phyloP scores from a whole-genome alignment of 2,113 vertebrate species.

The Cathartes aura region DNA sequence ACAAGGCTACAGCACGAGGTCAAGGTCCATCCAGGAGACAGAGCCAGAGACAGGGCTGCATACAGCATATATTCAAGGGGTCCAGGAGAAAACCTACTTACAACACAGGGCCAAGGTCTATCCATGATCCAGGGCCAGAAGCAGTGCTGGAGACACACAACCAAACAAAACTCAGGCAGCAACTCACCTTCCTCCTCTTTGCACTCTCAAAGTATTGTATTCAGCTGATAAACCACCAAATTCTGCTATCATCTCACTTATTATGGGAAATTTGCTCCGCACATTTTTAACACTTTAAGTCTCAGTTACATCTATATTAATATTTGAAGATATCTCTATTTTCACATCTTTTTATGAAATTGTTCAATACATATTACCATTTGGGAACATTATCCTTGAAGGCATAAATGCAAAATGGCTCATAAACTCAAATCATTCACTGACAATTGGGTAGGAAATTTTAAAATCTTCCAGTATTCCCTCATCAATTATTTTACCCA shows the following conservation, averaged over 20 bases:
- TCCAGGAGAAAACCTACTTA: not conserved
- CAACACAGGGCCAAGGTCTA: not conserved
- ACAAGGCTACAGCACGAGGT: not conserved
- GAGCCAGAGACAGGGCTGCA: not conserved
- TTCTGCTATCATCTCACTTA: not conserved
- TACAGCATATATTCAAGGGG: not conserved
- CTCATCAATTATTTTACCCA: not conserved
- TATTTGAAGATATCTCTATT: not conserved
- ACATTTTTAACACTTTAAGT: not conserved
- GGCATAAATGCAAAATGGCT: not conserved
- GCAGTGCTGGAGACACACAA: fast-evolving
- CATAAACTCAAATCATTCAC: not conserved
- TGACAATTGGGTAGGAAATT: not conserved
- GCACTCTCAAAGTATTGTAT: not conserved
- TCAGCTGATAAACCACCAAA: not conserved
- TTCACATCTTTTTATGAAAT: not conserved
- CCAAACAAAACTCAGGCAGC: not conserved
- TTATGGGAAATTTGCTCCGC: not conserved
- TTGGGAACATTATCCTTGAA: not conserved
- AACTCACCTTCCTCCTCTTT: not conserved
- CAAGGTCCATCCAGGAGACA: not conserved
- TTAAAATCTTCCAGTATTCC: not conserved
- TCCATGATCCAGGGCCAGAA: not conserved
- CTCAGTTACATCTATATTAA: not conserved
- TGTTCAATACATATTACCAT: not conserved